Evolutionary conservation across 1,140 invertebrate genomes (phyloP).

Genomic region (Trichogramma pretiosum): DNA sequence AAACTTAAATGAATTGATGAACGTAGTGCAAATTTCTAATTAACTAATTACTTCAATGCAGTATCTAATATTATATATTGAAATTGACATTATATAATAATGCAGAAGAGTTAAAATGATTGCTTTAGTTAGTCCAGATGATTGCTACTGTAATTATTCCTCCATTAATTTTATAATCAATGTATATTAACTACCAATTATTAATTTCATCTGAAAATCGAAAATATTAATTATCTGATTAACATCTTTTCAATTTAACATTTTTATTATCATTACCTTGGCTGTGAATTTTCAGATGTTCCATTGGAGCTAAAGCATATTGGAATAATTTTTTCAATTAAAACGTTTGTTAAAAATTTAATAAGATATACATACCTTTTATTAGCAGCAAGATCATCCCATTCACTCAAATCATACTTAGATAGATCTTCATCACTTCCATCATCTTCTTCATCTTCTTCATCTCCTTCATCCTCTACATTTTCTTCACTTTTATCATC

Average conservation of each 20-base stretch:
- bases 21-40: too few species aligned
- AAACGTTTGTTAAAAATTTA: slow-evolving; percentile 9
- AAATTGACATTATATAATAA: too few species aligned
- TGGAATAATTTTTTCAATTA: background rate
- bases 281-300: slow-evolving; percentile 28
- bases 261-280: slow-evolving; percentile 33
- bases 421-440: slow-evolving; percentile 68
- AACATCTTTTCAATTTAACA: background rate
- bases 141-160: too few species aligned
- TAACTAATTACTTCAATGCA: too few species aligned
- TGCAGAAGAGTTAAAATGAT: too few species aligned
- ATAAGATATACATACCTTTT: slow-evolving; percentile 26
- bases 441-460: slow-evolving; percentile 50
- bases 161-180: too few species aligned
- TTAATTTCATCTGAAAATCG: slow-evolving; percentile 15
- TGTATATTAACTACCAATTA: too few species aligned
- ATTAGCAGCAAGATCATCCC: slow-evolving; percentile 49
- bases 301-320: slow-evolving; percentile 34
- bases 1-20: too few species aligned
- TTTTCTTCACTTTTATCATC: background rate
- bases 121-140: too few species aligned
- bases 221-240: background rate
- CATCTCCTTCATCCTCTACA: background rate
- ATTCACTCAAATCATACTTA: slow-evolving; percentile 72
- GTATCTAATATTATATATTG: too few species aligned